Conservation (phyloP, 2,113 vertebrate genomes). For the Mesocricetus auratus region DNA sequence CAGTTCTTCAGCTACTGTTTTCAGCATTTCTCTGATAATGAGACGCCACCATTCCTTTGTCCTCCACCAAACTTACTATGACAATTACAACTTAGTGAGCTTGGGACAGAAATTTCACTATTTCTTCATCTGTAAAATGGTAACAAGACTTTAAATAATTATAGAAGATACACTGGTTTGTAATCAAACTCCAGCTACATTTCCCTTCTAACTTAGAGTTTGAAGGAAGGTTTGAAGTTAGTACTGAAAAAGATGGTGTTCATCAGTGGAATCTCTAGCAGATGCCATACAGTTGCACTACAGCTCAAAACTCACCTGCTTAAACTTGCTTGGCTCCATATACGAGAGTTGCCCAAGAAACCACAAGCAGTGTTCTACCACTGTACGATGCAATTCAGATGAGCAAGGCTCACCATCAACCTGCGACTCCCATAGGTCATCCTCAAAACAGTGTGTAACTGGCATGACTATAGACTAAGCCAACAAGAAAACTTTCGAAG, state of each 20-base stretch:
- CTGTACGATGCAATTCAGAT: slow-evolving; percentile 46
- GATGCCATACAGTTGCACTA: not conserved
- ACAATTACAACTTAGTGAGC: not conserved
- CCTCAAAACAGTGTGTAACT: not conserved
- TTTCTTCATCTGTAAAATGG: not conserved
- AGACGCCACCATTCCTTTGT: not conserved
- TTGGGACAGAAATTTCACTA: not conserved
- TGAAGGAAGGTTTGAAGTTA: not conserved
- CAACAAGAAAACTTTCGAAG: slow-evolving; percentile 32
- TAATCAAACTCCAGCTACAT: not conserved
- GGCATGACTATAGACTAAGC: not conserved
- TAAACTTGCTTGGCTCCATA: not conserved
- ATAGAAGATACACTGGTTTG: not conserved
- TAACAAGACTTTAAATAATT: not conserved
- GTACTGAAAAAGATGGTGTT: not conserved
- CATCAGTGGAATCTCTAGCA: not conserved
- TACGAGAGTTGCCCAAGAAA: not conserved
- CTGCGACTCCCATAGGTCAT: slow-evolving; percentile 3
- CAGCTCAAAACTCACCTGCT: not conserved
- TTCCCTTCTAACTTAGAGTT: not conserved
- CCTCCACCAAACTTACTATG: not conserved
- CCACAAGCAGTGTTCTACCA: not conserved
- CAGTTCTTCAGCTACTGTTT: not conserved
- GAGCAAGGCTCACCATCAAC: not conserved
- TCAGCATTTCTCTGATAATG: not conserved